Base-by-base conservation (phyloP, 2,797 vertebrate genomes). In the Triplophysa yarkandensis region DNA sequence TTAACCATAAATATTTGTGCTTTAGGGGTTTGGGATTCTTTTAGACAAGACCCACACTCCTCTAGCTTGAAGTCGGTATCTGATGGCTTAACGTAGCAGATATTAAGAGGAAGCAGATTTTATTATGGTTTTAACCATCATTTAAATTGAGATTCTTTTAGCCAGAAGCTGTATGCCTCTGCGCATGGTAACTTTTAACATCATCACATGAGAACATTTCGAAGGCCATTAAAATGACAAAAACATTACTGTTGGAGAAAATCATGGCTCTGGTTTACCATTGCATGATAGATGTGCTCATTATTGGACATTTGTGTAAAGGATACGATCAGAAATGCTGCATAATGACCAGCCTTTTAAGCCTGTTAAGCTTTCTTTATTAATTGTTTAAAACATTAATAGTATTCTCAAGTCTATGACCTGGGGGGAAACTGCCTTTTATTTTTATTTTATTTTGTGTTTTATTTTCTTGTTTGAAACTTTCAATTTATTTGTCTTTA, bases 251-350 rank as follows among this genome's bases (percentile, higher is more conserved):
- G 21, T 36, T 28, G 78, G 88, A 88, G 80, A 81, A 86, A 85
- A 87, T 81, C 88, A 86, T 74, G 68, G 79, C 82, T 75, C 23
- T 70, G 79, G 44, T 78, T 73, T 68, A 66, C 82, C 82, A 63
- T 66, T 60, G 43, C 6, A 78, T 88, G 89, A 90, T 88, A 82
- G 85, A 90, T 89, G 30, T 81, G 66, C 81, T 87, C 88, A 88
- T 90, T 89, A 88, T 61, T 63, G 64, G 50, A 39, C 39, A 80
- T 63, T 81, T 50, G 41, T 71, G 58, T 86, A 87, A 88, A 87
- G 84, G 83, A 91, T 88, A 85, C 68, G 74, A 69, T 71, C 66
- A 79, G 83, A 80, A 85, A 87, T 87, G 77, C 86, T 85, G 80
- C 84, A 81, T 84, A 81, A 48, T 55, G 46, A 63, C 81, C 81